A percentile compares a stretch with the other conserved stretches of the same genome.
Conservation (phyloP, 2,113 vertebrate genomes). For the Synodontis membranacea region DNA sequence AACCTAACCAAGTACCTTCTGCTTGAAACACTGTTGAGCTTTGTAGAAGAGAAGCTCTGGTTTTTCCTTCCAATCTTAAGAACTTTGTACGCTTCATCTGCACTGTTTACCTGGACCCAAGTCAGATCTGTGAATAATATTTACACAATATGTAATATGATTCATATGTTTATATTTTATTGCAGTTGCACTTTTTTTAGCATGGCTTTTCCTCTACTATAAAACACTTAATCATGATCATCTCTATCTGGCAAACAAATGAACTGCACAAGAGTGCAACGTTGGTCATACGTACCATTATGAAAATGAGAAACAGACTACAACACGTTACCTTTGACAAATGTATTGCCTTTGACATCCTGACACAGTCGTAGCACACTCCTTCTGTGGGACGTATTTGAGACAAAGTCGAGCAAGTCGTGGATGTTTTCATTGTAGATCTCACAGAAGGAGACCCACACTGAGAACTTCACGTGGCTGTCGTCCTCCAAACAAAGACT, state of each 20-base stretch:
- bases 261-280: background rate
- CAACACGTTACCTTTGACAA: constrained; percentile 82
- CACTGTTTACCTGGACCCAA: constrained; percentile 87
- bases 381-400: constrained; percentile 73
- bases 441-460: constrained; percentile 97
- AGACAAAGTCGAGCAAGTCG: constrained; percentile 80
- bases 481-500: constrained; percentile 61
- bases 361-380: constrained; percentile 82
- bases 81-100: constrained; percentile 86
- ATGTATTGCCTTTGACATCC: constrained; percentile 87
- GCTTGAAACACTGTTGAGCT: constrained; percentile 87
- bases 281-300: background rate
- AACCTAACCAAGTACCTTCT: constrained; percentile 87
- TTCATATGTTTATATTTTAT: background rate
- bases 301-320: background rate
- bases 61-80: constrained; percentile 87
- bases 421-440: constrained; percentile 96
- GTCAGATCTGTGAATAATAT: constrained; percentile 78
- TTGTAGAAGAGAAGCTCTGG: constrained; percentile 89
- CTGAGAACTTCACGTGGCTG: constrained; percentile 75
- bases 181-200: background rate
- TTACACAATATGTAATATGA: background rate
- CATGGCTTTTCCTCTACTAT: background rate
- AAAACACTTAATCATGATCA: background rate
- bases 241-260: background rate